Evolutionary conservation across 2,113 vertebrate genomes (phyloP), one percentile per base, ranked within the genome.

Genomic region (Dasyornis broadbenti): DNA sequence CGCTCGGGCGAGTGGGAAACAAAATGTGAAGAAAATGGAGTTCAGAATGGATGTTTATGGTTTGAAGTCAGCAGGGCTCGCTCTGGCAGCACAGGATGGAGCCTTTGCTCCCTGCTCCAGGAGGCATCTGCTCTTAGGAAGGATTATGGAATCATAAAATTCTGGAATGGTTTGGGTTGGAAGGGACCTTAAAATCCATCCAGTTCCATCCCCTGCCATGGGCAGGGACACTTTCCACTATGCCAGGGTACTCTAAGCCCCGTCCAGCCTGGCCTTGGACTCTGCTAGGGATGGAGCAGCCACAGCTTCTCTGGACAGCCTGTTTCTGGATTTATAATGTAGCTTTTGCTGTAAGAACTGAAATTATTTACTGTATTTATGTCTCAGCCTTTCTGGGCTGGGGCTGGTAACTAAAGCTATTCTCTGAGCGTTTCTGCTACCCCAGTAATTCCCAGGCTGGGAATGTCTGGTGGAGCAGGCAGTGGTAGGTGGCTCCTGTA

Each of bases 341-440:
- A 9, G 47, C 15, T 76, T 69, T 61, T 27, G 3, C 31, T 22
- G 21, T 27, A 21, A 47, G 57, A 30, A 22, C 57, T 21, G 63
- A 11, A 64, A 31, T 35, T 3, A 2, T 2, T 20, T 7, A 2
- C 2, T 33, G 5, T 39, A 4, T 65, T 21, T 47, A 4, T 70
- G 33, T 35, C 49, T 75, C 17, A 24, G 52, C 15, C 18, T 33
- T 39, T 57, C 35, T 35, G 42, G 31, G 30, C 68, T 24, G 26
- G 19, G 6, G 21, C 18, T 30, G 33, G 44, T 57, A 30, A 19
- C 23, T 81, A 19, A 21, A 14, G 75, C 70, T 23, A 18, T 40
- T 50, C 4, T 21, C 8, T 7, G 6, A 37, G 11, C 4, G 12
- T 14, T 42, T 31, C 76, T 82, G 89, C 63, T 79, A 1, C 30